Evolutionary conservation across 2,797 vertebrate species (phyloP), one percentile per base, ranked within the genome.

Genomic region (Onychomys leucogaster): DNA sequence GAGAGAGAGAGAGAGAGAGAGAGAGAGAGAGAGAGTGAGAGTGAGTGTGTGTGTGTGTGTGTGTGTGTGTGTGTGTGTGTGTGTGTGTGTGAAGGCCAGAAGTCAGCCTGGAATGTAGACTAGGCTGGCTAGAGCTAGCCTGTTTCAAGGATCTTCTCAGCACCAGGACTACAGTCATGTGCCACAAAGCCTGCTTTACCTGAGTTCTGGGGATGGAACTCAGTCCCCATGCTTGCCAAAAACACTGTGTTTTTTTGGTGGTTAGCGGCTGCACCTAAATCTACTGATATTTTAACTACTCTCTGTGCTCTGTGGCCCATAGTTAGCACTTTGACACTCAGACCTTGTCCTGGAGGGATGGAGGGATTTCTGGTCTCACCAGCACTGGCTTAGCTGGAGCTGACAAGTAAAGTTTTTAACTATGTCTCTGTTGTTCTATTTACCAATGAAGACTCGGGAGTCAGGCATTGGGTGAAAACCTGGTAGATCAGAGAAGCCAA

Each of bases 261-360:
- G 21, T 75, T 41, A 6, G 71, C 2, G 2, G 23, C 37, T 43
- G 5, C 8, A 43, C 37, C 71, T 75, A 4, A 75, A 75, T 43
- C 37, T 75, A 27, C 71, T 43, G 37, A 75, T 25, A 27, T 43
- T 43, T 43, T 75, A 75, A 43, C 2, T 43, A 6, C 37, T 4
- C 0, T 25, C 37, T 73, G 10, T 41, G 37, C 25, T 5, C 5
- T 11, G 2, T 12, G 11, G 37, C 10, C 71, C 1, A 12, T 8
- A 75, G 71, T 75, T 23, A 75, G 23, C 5, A 41, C 71, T 21
- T 0, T 73, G 37, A 37, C 11, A 27, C 71, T 75, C 37, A 75
- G 71, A 75, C 37, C 37, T 12, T 41, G 71, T 37, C 37, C 71
- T 41, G 71, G 37, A 0, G 11, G 21, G 5, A 41, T 41, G 71